Conservation (phyloP, 2,113 vertebrate species). For the Sclerurus mexicanus region DNA sequence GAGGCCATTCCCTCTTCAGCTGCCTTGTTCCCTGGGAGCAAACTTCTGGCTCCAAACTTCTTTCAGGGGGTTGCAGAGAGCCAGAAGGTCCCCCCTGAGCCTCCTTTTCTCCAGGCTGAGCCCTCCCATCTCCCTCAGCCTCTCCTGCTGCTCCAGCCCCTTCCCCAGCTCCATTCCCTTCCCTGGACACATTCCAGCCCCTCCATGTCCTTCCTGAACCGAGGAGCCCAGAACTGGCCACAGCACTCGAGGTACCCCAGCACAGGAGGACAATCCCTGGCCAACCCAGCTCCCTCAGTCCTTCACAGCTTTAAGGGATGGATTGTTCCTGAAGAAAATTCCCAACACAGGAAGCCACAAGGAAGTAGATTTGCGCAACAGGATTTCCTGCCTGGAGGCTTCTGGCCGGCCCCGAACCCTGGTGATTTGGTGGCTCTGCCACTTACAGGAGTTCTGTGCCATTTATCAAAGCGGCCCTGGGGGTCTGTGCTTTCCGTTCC, state of each 20-base stretch:
- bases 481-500: neutral
- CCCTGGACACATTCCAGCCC: neutral
- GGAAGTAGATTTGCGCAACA: neutral
- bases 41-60: neutral
- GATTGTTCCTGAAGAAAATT: neutral
- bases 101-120: neutral
- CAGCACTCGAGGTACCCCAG: neutral
- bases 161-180: no score
- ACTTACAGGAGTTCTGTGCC: neutral
- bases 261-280: neutral
- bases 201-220: neutral
- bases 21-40: neutral
- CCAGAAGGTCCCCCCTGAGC: neutral
- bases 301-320: neutral
- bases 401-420: neutral
- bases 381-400: constrained; percentile 38
- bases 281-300: neutral
- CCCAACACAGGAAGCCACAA: neutral
- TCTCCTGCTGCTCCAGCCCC: neutral
- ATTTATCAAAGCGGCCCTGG: neutral
- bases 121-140: neutral
- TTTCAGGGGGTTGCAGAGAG: neutral
- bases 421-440: neutral
- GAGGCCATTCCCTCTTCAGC: neutral
- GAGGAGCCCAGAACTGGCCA: neutral